phyloP scores from a whole-genome alignment of 1,140 invertebrate species.

The Babylonia areolata region DNA sequence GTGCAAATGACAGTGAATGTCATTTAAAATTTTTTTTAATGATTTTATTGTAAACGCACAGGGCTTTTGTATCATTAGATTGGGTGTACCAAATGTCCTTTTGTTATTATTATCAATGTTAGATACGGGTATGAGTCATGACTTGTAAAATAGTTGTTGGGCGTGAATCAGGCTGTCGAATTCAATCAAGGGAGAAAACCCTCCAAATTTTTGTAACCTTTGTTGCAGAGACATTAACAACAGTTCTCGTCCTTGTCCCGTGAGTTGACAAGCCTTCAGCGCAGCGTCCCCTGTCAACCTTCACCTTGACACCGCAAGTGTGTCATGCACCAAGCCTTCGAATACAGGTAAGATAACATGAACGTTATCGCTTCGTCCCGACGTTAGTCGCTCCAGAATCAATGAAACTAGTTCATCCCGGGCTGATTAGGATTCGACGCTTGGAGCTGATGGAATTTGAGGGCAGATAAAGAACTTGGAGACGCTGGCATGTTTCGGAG shows the following conservation, averaged over 20 bases:
- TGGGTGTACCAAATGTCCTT: too few relatives aligned
- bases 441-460: not conserved
- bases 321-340: slow-evolving; percentile 36
- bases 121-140: too few relatives aligned
- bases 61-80: too few relatives aligned
- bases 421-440: slow-evolving; percentile 14
- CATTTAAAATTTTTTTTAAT: too few relatives aligned
- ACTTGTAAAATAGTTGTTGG: too few relatives aligned
- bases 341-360: slow-evolving; percentile 40
- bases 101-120: too few relatives aligned
- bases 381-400: not conserved
- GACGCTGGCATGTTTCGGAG: slow-evolving; percentile 28
- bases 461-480: slow-evolving; percentile 23
- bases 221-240: too few relatives aligned
- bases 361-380: not conserved
- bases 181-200: not conserved
- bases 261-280: not conserved
- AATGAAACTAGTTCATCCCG: not conserved
- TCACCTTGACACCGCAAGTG: slow-evolving; percentile 34
- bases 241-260: not conserved
- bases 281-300: slow-evolving; percentile 30
- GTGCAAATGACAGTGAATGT: too few relatives aligned
- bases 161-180: too few relatives aligned
- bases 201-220: not conserved
- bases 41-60: too few relatives aligned